phyloP scores from a whole-genome alignment of 1,140 invertebrate genomes.

The Drosophila sechellia region DNA sequence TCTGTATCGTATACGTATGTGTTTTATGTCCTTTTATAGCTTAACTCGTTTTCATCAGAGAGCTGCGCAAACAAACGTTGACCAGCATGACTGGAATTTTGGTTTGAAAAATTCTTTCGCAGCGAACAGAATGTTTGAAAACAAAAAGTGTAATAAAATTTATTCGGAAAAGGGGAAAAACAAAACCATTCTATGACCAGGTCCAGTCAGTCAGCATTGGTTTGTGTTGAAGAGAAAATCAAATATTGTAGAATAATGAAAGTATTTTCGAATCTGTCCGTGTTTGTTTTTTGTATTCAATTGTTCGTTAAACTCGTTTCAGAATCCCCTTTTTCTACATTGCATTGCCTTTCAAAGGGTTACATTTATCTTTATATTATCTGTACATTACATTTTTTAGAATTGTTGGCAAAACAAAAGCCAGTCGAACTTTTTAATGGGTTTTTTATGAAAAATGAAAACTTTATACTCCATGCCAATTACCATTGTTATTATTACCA shows the following conservation, averaged over 20 bases:
- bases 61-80: conserved; percentile 50
- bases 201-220: conserved; percentile 33
- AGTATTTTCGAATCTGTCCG: conserved; percentile 37
- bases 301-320: conserved; percentile 48
- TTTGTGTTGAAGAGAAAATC: conserved; percentile 45
- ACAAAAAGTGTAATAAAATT: conserved; percentile 17
- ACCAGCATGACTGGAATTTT: conserved; percentile 34
- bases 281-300: conserved; percentile 22
- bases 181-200: conserved; percentile 45
- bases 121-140: conserved; percentile 8
- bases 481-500: too few relatives aligned
- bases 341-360: conserved; percentile 44
- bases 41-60: conserved; percentile 31
- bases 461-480: too few relatives aligned
- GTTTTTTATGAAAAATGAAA: neutral
- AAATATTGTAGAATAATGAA: conserved; percentile 63
- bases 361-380: neutral
- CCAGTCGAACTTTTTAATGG: too few relatives aligned
- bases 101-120: conserved; percentile 30
- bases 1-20: conserved; percentile 3
- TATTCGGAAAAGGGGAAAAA: conserved; percentile 20
- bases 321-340: neutral
- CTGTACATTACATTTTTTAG: neutral
- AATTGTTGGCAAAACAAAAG: neutral
- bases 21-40: conserved; percentile 7